These are phyloP conservation scores for Aporrectodea caliginosa DNA, from an alignment of 1,140 invertebrate species.

Conservation along the genomic window DNA sequence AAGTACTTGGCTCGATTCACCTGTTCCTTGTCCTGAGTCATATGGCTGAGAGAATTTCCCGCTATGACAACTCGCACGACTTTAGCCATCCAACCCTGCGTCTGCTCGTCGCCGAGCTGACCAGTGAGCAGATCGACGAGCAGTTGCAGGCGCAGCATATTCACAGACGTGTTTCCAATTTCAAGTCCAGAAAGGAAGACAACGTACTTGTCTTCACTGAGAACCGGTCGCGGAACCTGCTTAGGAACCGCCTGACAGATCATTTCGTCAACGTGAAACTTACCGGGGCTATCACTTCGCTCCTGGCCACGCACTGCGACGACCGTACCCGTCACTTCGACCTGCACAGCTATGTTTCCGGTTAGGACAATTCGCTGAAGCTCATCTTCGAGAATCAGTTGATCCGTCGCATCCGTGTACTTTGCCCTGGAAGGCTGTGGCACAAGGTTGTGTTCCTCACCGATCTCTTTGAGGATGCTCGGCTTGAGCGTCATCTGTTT, in stretches of 20 bases:
- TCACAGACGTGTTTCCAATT: constrained; percentile 58
- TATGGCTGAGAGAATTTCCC: constrained; percentile 61
- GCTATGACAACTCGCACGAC: constrained; percentile 74
- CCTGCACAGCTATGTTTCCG: constrained; percentile 59
- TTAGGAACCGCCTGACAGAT: constrained; percentile 61
- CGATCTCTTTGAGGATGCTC: constrained; percentile 83
- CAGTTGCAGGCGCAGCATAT: constrained; percentile 61
- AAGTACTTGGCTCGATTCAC: neutral
- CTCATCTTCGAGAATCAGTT: constrained; percentile 85
- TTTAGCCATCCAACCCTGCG: constrained; percentile 64
- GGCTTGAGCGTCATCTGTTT: constrained; percentile 89
- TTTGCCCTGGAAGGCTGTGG: constrained; percentile 39
- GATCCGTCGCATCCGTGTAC: constrained; percentile 68
- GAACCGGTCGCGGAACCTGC: neutral
- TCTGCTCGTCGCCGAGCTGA: constrained; percentile 51
- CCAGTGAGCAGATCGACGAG: constrained; percentile 77
- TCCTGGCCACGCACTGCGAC: constrained; percentile 69
- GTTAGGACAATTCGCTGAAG: constrained; percentile 76
- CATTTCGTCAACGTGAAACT: constrained; percentile 72
- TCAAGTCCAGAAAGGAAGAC: constrained; percentile 79
- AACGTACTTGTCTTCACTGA: constrained; percentile 59
- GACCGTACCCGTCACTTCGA: constrained; percentile 57
- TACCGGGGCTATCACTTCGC: constrained; percentile 59
- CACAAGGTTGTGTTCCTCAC: constrained; percentile 58
- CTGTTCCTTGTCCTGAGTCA: constrained; percentile 49